Conservation (phyloP, 2,888 invertebrate genomes). For the Orgyia antiqua region DNA sequence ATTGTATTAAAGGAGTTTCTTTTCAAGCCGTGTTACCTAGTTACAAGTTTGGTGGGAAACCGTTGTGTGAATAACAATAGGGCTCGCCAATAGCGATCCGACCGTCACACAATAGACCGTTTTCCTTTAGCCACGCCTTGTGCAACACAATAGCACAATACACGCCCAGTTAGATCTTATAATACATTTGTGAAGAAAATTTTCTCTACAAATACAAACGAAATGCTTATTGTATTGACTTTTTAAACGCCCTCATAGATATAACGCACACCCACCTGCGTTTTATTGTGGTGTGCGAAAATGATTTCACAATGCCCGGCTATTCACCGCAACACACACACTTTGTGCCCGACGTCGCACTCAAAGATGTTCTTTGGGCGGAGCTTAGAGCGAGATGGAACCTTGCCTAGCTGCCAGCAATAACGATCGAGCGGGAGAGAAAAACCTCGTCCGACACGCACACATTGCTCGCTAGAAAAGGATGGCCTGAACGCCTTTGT, state of each 20-base stretch:
- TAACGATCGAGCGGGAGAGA: conserved; percentile 46
- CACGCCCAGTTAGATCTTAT: conserved; percentile 63
- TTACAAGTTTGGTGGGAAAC: conserved; percentile 27
- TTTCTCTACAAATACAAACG: conserved; percentile 68
- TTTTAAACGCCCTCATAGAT: conserved; percentile 76
- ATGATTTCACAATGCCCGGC: conserved; percentile 63
- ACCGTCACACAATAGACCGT: conserved; percentile 62
- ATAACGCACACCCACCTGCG: conserved; percentile 67
- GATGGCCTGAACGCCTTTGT: conserved; percentile 71
- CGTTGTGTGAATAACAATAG: conserved; percentile 38
- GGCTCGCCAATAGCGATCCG: conserved; percentile 63
- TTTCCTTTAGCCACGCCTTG: conserved; percentile 69
- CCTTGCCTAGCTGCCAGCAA: conserved; percentile 49
- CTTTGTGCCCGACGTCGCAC: conserved; percentile 47
- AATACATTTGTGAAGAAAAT: conserved; percentile 61
- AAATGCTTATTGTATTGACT: conserved; percentile 73
- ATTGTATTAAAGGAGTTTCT: conserved; percentile 3
- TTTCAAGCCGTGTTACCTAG: conserved; percentile 22
- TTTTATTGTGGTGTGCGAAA: conserved; percentile 68
- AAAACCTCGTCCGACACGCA: conserved; percentile 48
- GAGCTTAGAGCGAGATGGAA: conserved; percentile 66
- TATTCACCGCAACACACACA: conserved; percentile 59
- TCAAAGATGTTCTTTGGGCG: conserved; percentile 64
- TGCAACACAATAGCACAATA: conserved; percentile 52
- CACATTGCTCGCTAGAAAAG: conserved; percentile 69